Evolutionary conservation across 92 coral and sea anemone species (phyloP).

Genomic region (Epizoanthus stellaris): DNA sequence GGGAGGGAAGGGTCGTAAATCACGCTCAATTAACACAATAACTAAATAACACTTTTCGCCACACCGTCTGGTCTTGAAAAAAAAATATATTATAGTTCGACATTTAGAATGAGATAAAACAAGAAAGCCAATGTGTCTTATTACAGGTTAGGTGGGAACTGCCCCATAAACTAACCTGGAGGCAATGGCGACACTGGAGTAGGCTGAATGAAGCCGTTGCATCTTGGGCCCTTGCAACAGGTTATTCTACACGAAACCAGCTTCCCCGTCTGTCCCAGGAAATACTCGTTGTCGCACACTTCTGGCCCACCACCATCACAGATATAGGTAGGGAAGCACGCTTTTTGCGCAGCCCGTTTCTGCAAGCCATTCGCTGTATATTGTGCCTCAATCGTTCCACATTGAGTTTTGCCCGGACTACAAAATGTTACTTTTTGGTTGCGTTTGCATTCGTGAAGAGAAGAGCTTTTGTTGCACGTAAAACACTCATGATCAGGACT

Average conservation of each 20-base stretch:
- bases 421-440: constrained; percentile 15
- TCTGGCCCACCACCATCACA: neutral
- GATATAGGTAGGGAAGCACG: neutral
- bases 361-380: constrained; percentile 22
- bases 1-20: too few species aligned
- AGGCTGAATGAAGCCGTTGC: constrained; percentile 1
- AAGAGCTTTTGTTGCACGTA: constrained; percentile 22
- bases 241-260: constrained; percentile 18
- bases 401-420: neutral
- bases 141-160: too few species aligned
- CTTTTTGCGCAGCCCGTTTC: constrained; percentile 8
- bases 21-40: too few species aligned
- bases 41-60: too few species aligned
- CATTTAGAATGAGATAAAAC: too few species aligned
- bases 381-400: constrained; percentile 17
- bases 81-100: too few species aligned
- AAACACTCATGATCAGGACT: constrained; percentile 3
- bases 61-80: too few species aligned
- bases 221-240: constrained; percentile 29
- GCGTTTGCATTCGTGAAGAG: constrained; percentile 26
- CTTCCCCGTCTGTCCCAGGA: constrained; percentile 4
- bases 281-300: neutral
- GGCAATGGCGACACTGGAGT: neutral
- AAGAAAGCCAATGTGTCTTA: too few species aligned
- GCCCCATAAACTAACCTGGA: constrained; percentile 5